Percentiles rank a stretch among this genome's conserved stretches.
Conservation (phyloP, 2,797 vertebrate species). For the Enteromius treurensis region DNA sequence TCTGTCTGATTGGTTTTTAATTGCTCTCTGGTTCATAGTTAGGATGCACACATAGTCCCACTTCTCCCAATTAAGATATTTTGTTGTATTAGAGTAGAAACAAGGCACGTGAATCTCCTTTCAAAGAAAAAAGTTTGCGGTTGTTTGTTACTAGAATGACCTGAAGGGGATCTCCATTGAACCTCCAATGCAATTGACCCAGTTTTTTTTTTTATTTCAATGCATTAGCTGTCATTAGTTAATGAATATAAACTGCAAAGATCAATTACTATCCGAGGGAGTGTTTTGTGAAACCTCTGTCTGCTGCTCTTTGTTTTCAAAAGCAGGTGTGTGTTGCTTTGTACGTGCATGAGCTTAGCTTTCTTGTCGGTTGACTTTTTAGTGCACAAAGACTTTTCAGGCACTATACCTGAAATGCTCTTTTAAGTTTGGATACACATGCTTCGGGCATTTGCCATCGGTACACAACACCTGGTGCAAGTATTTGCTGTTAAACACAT, state of each 20-base stretch:
- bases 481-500: conserved; percentile 29
- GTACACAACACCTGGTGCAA: conserved; percentile 42
- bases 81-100: neutral
- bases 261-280: neutral
- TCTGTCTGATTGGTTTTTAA: conserved; percentile 14
- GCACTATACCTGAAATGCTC: conserved; percentile 28
- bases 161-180: conserved; percentile 27
- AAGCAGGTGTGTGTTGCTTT: conserved; percentile 54
- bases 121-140: conserved; percentile 8
- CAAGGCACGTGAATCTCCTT: neutral
- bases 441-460: conserved; percentile 37
- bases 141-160: conserved; percentile 23
- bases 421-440: conserved; percentile 50
- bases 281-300: neutral
- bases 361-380: conserved; percentile 39
- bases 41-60: neutral
- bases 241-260: conserved; percentile 11
- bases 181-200: conserved; percentile 21
- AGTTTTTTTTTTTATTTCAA: neutral
- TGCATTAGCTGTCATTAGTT: conserved; percentile 6
- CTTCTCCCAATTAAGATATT: neutral
- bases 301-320: conserved; percentile 33
- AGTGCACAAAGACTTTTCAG: conserved; percentile 49
- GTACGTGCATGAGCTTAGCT: conserved; percentile 36
- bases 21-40: conserved; percentile 10